Percentiles rank a stretch among this genome's conserved stretches.
Conservation (phyloP, 37 sponge, comb jelly and placozoan genomes). For the Hormiphora californensis region DNA sequence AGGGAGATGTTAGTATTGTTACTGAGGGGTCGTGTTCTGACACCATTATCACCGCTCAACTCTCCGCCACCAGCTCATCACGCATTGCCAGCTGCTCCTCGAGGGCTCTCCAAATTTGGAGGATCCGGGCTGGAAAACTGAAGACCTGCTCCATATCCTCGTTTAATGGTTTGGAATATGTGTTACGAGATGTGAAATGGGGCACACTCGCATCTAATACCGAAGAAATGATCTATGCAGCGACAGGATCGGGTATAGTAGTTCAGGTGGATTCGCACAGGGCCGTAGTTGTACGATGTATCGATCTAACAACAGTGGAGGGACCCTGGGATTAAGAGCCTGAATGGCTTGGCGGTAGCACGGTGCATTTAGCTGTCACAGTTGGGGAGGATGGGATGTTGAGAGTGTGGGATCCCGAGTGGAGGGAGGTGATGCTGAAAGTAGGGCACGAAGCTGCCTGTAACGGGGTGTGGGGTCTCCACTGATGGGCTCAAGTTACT, state of each 20-base stretch:
- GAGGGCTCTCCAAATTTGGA: conserved; percentile 32
- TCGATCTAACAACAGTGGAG: background rate
- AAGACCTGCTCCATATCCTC: conserved; percentile 15
- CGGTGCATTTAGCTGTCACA: too few species aligned
- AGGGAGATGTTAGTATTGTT: conserved; percentile 32
- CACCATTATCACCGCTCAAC: background rate
- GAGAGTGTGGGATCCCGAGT: conserved; percentile 80
- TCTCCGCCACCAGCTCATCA: background rate
- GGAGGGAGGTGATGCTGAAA: conserved; percentile 71
- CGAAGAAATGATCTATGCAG: conserved; percentile 2
- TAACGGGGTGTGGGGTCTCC: conserved; percentile 62
- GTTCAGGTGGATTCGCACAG: conserved; percentile 21
- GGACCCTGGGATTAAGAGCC: too few species aligned
- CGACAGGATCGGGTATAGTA: background rate
- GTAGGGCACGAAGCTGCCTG: conserved; percentile 56
- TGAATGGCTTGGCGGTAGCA: too few species aligned
- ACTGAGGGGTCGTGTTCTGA: conserved; percentile 5
- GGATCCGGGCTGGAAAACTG: background rate
- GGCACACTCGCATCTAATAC: background rate
- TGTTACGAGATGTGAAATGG: conserved; percentile 19
- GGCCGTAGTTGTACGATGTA: background rate
- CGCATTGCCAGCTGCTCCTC: conserved; percentile 19
- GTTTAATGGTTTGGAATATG: conserved; percentile 11
- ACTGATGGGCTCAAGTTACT: conserved; percentile 72
- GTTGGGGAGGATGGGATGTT: conserved; percentile 77